Evolutionary conservation across 2,888 invertebrate genomes (phyloP).

Genomic region (Nomada hirtipes): DNA sequence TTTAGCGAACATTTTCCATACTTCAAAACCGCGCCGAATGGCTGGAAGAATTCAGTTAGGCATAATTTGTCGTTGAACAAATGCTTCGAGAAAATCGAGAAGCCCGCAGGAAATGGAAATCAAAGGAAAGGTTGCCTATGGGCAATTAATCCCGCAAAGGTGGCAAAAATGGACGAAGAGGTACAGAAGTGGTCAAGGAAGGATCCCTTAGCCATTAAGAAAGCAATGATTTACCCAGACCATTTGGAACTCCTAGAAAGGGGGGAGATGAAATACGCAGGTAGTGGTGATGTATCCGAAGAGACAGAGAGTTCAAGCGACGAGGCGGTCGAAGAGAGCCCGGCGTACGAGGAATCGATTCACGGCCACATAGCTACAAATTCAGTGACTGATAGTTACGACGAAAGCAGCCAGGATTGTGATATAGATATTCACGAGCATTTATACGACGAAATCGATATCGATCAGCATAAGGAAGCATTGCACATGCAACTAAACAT

Average conservation of each 20-base stretch:
- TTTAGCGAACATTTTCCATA: conserved; percentile 98
- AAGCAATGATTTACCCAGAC: conserved; percentile 97
- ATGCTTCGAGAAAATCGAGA: conserved; percentile 99
- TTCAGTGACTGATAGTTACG: conserved; percentile 82
- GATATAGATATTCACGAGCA: conserved; percentile 87
- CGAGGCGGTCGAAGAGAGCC: conserved; percentile 84
- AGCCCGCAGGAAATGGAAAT: conserved; percentile 94
- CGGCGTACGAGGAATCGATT: conserved; percentile 81
- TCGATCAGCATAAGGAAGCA: conserved; percentile 87
- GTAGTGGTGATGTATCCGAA: conserved; percentile 88
- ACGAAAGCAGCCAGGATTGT: conserved; percentile 82
- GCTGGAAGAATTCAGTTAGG: conserved; percentile 99
- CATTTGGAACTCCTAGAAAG: conserved; percentile 93
- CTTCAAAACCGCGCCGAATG: conserved; percentile 98
- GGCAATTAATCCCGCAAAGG: conserved; percentile 98
- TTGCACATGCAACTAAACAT: conserved; percentile 86
- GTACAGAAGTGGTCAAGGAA: conserved; percentile 99
- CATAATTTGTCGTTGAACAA: conserved; percentile 99
- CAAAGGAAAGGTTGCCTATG: conserved; percentile 96
- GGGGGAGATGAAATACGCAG: conserved; percentile 94
- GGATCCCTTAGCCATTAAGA: conserved; percentile 95
- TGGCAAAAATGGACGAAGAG: conserved; percentile 98
- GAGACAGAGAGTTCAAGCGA: conserved; percentile 88
- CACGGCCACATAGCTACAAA: conserved; percentile 83
- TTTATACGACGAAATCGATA: conserved; percentile 90